phyloP scores from a whole-genome alignment of 2,113 vertebrate genomes.

The Excalfactoria chinensis region DNA sequence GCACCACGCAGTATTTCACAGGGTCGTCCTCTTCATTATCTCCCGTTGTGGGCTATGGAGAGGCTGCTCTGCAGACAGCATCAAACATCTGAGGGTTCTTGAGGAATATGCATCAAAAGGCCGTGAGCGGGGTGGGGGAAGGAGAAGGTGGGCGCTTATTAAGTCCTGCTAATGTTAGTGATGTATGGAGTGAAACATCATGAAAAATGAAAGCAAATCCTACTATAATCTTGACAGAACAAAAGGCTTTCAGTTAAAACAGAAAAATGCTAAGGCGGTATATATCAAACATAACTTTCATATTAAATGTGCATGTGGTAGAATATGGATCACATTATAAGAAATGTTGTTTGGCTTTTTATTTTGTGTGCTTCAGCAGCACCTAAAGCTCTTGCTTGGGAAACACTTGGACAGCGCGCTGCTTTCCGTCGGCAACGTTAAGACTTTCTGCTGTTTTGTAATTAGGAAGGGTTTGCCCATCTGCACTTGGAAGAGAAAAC shows the following conservation, averaged over 20 bases:
- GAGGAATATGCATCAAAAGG: conserved; percentile 1
- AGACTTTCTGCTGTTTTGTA: conserved; percentile 42
- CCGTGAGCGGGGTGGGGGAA: neutral
- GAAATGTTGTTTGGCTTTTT: conserved; percentile 38
- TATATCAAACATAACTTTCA: conserved; percentile 78
- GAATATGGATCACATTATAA: conserved; percentile 78
- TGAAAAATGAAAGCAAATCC: conserved; percentile 78
- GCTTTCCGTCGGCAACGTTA: conserved; percentile 39
- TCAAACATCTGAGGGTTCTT: neutral
- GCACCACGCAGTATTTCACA: neutral
- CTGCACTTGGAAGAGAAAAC: conserved; percentile 58
- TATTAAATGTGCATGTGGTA: conserved; percentile 74
- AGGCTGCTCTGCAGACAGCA: neutral
- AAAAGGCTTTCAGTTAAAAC: conserved; percentile 80
- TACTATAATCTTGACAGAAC: conserved; percentile 77
- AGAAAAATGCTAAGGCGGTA: conserved; percentile 65
- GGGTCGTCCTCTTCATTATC: neutral
- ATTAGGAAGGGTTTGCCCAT: conserved; percentile 42
- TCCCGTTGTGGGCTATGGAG: rapidly evolving
- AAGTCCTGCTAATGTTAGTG: conserved; percentile 65
- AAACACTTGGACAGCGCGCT: neutral
- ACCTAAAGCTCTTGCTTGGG: conserved; percentile 55
- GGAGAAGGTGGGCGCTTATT: conserved; percentile 53
- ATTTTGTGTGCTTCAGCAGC: neutral
- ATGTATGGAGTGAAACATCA: conserved; percentile 78